Conservation (phyloP, 2,797 vertebrate genomes). For the Protonibea diacanthus region DNA sequence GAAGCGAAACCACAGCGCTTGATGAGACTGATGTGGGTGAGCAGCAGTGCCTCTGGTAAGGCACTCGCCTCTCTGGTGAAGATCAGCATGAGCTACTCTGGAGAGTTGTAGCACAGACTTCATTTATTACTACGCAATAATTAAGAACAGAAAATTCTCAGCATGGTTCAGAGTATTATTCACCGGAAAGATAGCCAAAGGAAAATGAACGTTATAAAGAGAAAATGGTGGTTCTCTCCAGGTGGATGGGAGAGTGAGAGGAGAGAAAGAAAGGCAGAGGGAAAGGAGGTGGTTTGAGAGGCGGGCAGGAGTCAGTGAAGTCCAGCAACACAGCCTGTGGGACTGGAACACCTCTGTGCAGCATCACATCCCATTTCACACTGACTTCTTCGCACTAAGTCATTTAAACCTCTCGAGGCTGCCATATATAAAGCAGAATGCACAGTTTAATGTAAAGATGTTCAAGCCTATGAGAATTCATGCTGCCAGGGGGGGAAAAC, state of each 20-base stretch:
- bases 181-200: slow-evolving; percentile 50
- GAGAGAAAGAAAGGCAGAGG: slow-evolving; percentile 21
- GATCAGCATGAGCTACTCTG: slow-evolving; percentile 66
- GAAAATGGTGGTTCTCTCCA: slow-evolving; percentile 29
- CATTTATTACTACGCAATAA: slow-evolving; percentile 70
- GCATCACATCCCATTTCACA: slow-evolving; percentile 75
- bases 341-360: slow-evolving; percentile 65
- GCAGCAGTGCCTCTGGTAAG: slow-evolving; percentile 69
- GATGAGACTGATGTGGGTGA: slow-evolving; percentile 69
- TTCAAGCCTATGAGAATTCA: background rate
- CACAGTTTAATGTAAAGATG: slow-evolving; percentile 24
- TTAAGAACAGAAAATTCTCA: slow-evolving; percentile 71
- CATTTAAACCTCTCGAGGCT: slow-evolving; percentile 54
- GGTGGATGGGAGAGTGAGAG: slow-evolving; percentile 15
- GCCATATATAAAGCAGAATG: slow-evolving; percentile 43
- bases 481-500: background rate
- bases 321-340: slow-evolving; percentile 63
- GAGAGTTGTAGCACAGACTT: slow-evolving; percentile 61
- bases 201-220: slow-evolving; percentile 49
- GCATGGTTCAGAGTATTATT: slow-evolving; percentile 53
- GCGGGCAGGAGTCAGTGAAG: slow-evolving; percentile 44
- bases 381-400: slow-evolving; percentile 63
- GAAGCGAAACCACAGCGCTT: slow-evolving; percentile 59
- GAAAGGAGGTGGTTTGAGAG: slow-evolving; percentile 29
- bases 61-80: slow-evolving; percentile 55